Percentiles rank a stretch among this genome's conserved stretches.
Evolutionary conservation across 2,797 vertebrate species (phyloP).

Genomic region (Coendou prehensilis): DNA sequence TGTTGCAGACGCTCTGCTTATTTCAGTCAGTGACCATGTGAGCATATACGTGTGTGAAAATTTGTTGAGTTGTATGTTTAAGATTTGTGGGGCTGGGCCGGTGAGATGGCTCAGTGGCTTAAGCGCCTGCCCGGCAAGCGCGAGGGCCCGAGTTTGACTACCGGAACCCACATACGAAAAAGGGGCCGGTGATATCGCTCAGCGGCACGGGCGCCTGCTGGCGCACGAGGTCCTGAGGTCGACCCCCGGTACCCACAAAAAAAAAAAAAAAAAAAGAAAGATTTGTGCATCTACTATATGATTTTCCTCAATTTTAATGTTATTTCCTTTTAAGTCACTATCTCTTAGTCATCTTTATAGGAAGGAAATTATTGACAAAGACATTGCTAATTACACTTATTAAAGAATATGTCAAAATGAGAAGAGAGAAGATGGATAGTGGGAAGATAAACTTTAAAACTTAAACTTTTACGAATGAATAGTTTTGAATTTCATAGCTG

Average conservation of each 20-base stretch:
- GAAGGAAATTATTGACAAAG: constrained; percentile 64
- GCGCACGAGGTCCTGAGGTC: too few relatives aligned
- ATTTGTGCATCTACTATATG: neutral
- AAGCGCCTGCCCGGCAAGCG: too few relatives aligned
- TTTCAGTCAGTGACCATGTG: neutral
- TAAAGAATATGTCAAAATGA: constrained; percentile 57
- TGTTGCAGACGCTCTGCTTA: neutral
- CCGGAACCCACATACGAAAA: too few relatives aligned
- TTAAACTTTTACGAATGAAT: neutral
- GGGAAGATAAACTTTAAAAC: constrained; percentile 30
- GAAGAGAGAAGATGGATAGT: constrained; percentile 16
- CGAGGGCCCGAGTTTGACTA: too few relatives aligned
- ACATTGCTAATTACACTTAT: neutral
- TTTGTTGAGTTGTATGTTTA: neutral
- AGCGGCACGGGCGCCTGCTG: too few relatives aligned
- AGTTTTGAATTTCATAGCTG: constrained; percentile 29
- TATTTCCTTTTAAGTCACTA: neutral
- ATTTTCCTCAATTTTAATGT: neutral
- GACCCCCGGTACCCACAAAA: too few relatives aligned
- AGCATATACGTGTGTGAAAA: neutral
- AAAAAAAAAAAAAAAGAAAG: neutral
- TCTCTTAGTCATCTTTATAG: neutral
- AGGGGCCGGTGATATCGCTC: too few relatives aligned
- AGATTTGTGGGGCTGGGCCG: neutral
- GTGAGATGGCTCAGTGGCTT: too few relatives aligned